A percentile compares a stretch with the other conserved stretches of the same genome.
phyloP scores from a whole-genome alignment of 2,888 invertebrate species.

The Tachina fera region DNA sequence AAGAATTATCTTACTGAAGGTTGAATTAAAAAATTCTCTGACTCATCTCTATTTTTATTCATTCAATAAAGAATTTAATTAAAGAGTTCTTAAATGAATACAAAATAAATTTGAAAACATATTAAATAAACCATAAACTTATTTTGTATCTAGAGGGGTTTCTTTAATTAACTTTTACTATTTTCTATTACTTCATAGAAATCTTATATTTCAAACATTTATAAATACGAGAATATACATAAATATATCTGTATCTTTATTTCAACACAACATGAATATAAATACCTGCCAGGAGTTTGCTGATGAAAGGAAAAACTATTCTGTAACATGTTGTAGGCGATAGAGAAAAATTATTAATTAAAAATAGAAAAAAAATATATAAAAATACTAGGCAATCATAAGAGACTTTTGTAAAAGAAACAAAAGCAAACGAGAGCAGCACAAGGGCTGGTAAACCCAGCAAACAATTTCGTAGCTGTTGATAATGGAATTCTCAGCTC shows the following conservation, averaged over 20 bases:
- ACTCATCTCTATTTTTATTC: too few species aligned
- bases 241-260: background rate
- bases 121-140: background rate
- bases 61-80: too few species aligned
- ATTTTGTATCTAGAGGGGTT: background rate
- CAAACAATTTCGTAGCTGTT: too few species aligned
- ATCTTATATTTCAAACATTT: background rate
- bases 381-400: slow-evolving; percentile 34
- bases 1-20: too few species aligned
- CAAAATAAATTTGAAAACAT: slow-evolving; percentile 14
- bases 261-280: slow-evolving; percentile 10
- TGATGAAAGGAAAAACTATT: slow-evolving; percentile 31
- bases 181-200: slow-evolving; percentile 10
- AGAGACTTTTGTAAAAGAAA: slow-evolving; percentile 2
- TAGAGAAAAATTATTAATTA: slow-evolving; percentile 46
- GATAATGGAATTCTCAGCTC: too few species aligned
- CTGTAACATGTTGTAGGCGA: background rate
- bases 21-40: too few species aligned
- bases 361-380: background rate
- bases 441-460: too few species aligned
- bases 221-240: slow-evolving; percentile 4
- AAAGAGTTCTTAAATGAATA: too few species aligned
- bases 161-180: slow-evolving; percentile 42
- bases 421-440: background rate
- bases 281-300: slow-evolving; percentile 16